A percentile compares a stretch with the other conserved stretches of the same genome.
Conservation (phyloP, 2,797 vertebrate genomes). For the Phrynocephalus guinanensis region DNA sequence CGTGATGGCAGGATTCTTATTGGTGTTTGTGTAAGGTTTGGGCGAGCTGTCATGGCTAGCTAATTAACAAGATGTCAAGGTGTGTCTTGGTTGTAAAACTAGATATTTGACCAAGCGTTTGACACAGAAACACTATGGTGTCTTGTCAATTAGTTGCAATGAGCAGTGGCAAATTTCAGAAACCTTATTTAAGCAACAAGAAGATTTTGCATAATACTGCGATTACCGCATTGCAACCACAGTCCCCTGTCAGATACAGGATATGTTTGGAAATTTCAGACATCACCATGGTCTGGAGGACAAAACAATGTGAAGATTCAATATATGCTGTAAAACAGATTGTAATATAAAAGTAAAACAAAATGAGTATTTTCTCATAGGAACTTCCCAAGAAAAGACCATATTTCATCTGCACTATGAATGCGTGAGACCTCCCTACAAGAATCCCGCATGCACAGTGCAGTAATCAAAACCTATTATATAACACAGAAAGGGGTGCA, state of each 20-base stretch:
- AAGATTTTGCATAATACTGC: not conserved
- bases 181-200: too few species aligned
- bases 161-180: too few species aligned
- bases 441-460: not conserved
- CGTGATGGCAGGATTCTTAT: too few species aligned
- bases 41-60: too few species aligned
- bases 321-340: not conserved
- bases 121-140: too few species aligned
- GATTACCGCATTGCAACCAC: not conserved
- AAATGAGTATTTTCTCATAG: not conserved
- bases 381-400: not conserved
- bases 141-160: too few species aligned
- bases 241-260: not conserved
- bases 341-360: not conserved
- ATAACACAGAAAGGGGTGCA: not conserved
- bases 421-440: not conserved
- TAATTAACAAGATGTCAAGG: too few species aligned
- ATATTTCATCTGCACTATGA: not conserved
- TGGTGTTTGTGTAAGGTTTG: too few species aligned
- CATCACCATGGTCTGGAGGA: too few species aligned
- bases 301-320: not conserved
- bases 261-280: not conserved
- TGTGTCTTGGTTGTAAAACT: too few species aligned
- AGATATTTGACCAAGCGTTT: too few species aligned
- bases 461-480: not conserved